Base-by-base conservation (phyloP, 2,797 vertebrate species). In the Gallinago stenura region DNA sequence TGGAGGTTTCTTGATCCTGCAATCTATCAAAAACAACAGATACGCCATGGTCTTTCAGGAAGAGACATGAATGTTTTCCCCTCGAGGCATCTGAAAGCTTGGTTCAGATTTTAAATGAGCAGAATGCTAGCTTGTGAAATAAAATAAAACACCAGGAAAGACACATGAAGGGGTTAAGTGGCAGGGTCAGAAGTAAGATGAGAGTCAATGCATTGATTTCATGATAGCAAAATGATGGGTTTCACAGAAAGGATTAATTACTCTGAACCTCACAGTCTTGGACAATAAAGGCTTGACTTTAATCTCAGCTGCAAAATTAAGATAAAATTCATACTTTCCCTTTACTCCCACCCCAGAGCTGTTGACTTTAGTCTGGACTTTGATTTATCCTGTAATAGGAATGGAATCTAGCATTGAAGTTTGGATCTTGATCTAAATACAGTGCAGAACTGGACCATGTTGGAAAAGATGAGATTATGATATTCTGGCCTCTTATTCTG, bases 91-190 rank as follows among this genome's bases (percentile, higher is more conserved):
- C n/a, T n/a, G 60, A 91, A 92, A 78, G 3, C 6, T 54, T 68
- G 18, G 12, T 50, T 92, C 48, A 81, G 31, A 65, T 86, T 85
- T 75, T 28, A 92, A 94, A 72, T 48, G 5, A 93, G 31, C 50
- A 87, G 35, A 58, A 57, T 68, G 20, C 7, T 91, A 53, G 31
- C 21, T 87, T 21, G 22, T 64, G 31, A 87, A 66, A 68, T 54
- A 91, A 93, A 91, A 71, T 22, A 79, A 89, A 94, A 53, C 24
- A 68, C 15, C 21, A 71, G 30, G n/a, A 89, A 85, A 92, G 57
- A 61, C 15, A 43, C 10, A 28, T 22, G 53, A 80, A 83, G 3
- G 54, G 45, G 72, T 92, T 85, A 96, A 89, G 43, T 66, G 37
- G 7, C 45, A 83, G 18, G 51, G 25, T 93, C 64, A 89, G 64